These are phyloP conservation scores for Andinoacara biseriatus DNA, from an alignment of 2,113 vertebrate genomes.

Conservation along the genomic window DNA sequence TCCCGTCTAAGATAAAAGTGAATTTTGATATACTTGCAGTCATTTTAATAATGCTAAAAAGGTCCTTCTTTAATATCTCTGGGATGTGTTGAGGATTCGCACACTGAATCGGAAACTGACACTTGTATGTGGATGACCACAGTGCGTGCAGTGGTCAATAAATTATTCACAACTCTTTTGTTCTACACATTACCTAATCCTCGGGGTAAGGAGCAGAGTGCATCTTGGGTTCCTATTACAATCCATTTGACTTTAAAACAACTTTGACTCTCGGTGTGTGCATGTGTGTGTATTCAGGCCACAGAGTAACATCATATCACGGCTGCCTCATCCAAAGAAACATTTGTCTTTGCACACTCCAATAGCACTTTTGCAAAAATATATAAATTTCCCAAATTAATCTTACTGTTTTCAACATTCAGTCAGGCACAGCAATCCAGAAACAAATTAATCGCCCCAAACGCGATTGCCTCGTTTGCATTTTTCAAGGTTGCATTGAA, in stretches of 20 bases:
- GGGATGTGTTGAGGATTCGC: constrained; percentile 44
- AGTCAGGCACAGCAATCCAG: constrained; percentile 41
- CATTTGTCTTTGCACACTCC: constrained; percentile 58
- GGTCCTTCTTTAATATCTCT: background rate
- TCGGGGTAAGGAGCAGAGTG: constrained; percentile 64
- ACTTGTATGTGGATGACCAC: constrained; percentile 74
- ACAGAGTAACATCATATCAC: constrained; percentile 47
- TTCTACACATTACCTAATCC: constrained; percentile 79
- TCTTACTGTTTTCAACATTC: constrained; percentile 52
- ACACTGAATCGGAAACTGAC: constrained; percentile 64
- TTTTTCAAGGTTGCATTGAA: constrained; percentile 64
- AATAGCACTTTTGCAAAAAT: constrained; percentile 40
- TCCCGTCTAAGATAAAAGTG: background rate
- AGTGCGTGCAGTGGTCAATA: constrained; percentile 61
- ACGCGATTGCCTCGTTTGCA: constrained; percentile 52
- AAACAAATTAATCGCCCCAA: constrained; percentile 69
- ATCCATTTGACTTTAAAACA: constrained; percentile 85
- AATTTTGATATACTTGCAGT: background rate
- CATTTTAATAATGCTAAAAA: background rate
- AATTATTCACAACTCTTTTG: constrained; percentile 82
- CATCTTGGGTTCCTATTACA: constrained; percentile 73
- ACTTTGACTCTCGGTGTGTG: constrained; percentile 70
- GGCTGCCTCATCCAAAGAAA: constrained; percentile 52
- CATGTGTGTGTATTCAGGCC: constrained; percentile 1
- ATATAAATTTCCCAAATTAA: constrained; percentile 61